These are phyloP conservation scores for Acanthoscelides obtectus DNA, from an alignment of 2,888 invertebrate genomes.

Conservation along the genomic window DNA sequence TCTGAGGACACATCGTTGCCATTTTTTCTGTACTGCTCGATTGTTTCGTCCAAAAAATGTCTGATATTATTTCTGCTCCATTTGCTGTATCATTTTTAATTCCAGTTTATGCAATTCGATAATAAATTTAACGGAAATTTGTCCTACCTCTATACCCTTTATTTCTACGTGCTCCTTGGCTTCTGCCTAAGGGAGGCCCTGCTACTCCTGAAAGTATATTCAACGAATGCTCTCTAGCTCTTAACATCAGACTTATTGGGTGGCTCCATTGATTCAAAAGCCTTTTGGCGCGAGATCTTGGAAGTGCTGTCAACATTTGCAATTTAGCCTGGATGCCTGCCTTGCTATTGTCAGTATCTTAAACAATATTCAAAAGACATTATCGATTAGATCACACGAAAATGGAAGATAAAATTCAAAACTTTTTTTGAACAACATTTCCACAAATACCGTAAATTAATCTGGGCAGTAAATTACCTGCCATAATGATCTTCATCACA, in stretches of 20 bases:
- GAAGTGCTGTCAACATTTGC: constrained; percentile 66
- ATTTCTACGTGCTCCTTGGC: constrained; percentile 32
- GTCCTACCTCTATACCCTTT: constrained; percentile 25
- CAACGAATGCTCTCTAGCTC: constrained; percentile 77
- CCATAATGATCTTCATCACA: constrained; percentile 78
- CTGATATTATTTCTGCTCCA: no score
- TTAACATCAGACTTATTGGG: constrained; percentile 69
- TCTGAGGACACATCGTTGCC: no score
- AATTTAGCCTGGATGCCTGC: constrained; percentile 66
- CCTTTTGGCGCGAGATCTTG: constrained; percentile 73
- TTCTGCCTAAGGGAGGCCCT: constrained; percentile 42
- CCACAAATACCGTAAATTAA: no score
- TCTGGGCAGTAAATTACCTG: constrained; percentile 55
- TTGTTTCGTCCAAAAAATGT: no score
- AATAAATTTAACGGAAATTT: neutral
- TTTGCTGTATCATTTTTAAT: no score
- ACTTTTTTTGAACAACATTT: no score
- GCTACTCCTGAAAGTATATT: constrained; percentile 73
- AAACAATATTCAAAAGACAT: constrained; percentile 13
- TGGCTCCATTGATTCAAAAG: constrained; percentile 74
- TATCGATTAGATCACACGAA: neutral
- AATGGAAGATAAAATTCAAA: no score
- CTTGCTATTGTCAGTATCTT: constrained; percentile 50
- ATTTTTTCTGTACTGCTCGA: no score
- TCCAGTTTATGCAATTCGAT: neutral